Evolutionary conservation across 2,888 invertebrate species (phyloP).

Genomic region (Pseudolycoriella hygida): DNA sequence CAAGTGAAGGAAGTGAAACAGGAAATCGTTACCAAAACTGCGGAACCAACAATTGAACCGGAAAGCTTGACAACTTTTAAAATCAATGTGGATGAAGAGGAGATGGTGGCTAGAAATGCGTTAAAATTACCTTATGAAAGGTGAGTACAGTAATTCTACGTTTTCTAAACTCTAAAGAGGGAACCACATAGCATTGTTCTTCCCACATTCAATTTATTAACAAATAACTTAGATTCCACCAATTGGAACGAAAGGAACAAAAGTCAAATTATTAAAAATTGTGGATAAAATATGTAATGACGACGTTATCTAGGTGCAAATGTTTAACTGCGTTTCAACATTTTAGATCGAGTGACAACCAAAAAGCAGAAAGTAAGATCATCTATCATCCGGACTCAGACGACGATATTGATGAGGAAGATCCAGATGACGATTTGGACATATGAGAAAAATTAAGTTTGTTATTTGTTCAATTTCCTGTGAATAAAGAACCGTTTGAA

Average conservation of each 20-base stretch:
- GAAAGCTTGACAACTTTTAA: conserved; percentile 21
- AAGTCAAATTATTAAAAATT: too few relatives aligned
- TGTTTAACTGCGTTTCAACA: too few relatives aligned
- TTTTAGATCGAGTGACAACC: background rate
- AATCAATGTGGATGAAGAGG: conserved; percentile 27
- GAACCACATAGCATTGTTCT: background rate
- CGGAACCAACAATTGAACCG: conserved; percentile 7
- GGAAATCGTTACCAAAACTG: background rate
- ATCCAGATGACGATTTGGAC: conserved; percentile 72
- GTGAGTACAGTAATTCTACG: conserved; percentile 17
- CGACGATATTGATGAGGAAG: conserved; percentile 74
- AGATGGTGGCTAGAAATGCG: conserved; percentile 25
- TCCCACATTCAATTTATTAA: too few relatives aligned
- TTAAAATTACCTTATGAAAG: conserved; percentile 27
- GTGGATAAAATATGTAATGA: too few relatives aligned
- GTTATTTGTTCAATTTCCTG: too few relatives aligned
- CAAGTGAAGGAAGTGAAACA: conserved; percentile 14
- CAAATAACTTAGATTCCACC: too few relatives aligned
- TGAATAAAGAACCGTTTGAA: too few relatives aligned
- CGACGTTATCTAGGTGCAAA: too few relatives aligned
- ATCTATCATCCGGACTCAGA: conserved; percentile 58
- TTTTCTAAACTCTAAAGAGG: background rate
- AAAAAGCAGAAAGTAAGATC: conserved; percentile 34
- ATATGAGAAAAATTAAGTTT: conserved; percentile 32
- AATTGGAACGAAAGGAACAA: background rate